Conservation (phyloP, 2,797 vertebrate genomes). For the Cichlasoma orientale region DNA sequence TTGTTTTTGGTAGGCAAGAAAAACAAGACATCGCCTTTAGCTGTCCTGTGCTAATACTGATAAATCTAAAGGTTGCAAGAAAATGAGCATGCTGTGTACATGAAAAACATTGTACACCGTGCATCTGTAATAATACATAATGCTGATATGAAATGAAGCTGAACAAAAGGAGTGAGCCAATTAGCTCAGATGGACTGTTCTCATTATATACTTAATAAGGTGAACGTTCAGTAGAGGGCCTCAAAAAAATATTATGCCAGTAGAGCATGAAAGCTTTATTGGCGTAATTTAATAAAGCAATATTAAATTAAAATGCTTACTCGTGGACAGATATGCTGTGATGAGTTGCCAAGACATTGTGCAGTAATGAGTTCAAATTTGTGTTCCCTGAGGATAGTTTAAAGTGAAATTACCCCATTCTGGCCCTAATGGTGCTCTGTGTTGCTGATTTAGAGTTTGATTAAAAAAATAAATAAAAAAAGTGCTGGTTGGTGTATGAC, state of each 20-base stretch:
- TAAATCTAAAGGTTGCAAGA: neutral
- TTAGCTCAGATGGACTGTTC: slow-evolving; percentile 3
- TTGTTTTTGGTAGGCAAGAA: neutral
- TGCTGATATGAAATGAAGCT: neutral
- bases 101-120: neutral
- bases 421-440: slow-evolving; percentile 7
- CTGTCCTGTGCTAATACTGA: neutral
- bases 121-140: neutral
- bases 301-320: slow-evolving; percentile 34
- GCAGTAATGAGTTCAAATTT: slow-evolving; percentile 20
- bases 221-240: neutral
- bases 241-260: neutral
- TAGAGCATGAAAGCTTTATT: slow-evolving; percentile 5
- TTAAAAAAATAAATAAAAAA: neutral
- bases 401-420: slow-evolving; percentile 20
- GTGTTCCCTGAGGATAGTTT: slow-evolving; percentile 11
- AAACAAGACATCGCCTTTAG: neutral
- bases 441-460: neutral
- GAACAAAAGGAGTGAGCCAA: neutral
- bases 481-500: neutral
- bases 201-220: slow-evolving; percentile 7
- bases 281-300: slow-evolving; percentile 33
- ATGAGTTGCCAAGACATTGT: slow-evolving; percentile 6
- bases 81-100: neutral
- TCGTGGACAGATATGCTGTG: slow-evolving; percentile 19